Percentiles rank a stretch among this genome's conserved stretches.
These are phyloP conservation scores for Stegodyphus mimosarum DNA, from an alignment of 1,140 invertebrate species.

Conservation along the genomic window DNA sequence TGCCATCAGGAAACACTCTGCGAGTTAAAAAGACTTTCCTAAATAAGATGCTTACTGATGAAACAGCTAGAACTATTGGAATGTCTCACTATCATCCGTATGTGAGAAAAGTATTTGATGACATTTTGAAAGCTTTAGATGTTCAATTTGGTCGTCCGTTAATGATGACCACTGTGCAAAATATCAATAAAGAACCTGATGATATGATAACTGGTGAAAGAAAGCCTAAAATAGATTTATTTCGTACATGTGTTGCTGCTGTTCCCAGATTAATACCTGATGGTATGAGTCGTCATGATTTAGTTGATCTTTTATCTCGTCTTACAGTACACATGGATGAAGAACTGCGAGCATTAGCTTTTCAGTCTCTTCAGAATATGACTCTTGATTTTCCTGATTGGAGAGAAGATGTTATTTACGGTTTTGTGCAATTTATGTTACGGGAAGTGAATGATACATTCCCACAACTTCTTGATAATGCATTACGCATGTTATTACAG, in stretches of 20 bases:
- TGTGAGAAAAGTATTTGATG: slow-evolving; percentile 94
- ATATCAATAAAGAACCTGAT: slow-evolving; percentile 91
- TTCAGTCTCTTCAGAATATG: slow-evolving; percentile 95
- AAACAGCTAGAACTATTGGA: slow-evolving; percentile 93
- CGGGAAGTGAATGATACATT: slow-evolving; percentile 91
- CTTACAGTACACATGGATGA: slow-evolving; percentile 85
- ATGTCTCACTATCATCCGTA: slow-evolving; percentile 96
- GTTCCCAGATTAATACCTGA: slow-evolving; percentile 97
- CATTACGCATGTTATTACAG: slow-evolving; percentile 92
- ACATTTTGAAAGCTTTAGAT: slow-evolving; percentile 95
- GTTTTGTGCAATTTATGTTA: slow-evolving; percentile 94
- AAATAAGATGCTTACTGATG: slow-evolving; percentile 95
- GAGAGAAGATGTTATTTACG: slow-evolving; percentile 94
- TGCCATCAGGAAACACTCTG: slow-evolving; percentile 94
- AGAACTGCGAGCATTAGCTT: slow-evolving; percentile 81
- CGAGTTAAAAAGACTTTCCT: slow-evolving; percentile 96
- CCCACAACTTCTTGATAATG: slow-evolving; percentile 88
- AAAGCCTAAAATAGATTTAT: slow-evolving; percentile 98
- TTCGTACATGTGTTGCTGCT: slow-evolving; percentile 97
- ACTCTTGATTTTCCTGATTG: slow-evolving; percentile 96
- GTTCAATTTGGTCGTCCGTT: slow-evolving; percentile 93
- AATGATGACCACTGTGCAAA: slow-evolving; percentile 95
- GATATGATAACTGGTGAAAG: slow-evolving; percentile 96
- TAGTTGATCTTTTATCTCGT: slow-evolving; percentile 91
- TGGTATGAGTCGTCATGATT: slow-evolving; percentile 91